phyloP scores from a whole-genome alignment of 2,797 vertebrate species.

The Sciurus vulgaris region DNA sequence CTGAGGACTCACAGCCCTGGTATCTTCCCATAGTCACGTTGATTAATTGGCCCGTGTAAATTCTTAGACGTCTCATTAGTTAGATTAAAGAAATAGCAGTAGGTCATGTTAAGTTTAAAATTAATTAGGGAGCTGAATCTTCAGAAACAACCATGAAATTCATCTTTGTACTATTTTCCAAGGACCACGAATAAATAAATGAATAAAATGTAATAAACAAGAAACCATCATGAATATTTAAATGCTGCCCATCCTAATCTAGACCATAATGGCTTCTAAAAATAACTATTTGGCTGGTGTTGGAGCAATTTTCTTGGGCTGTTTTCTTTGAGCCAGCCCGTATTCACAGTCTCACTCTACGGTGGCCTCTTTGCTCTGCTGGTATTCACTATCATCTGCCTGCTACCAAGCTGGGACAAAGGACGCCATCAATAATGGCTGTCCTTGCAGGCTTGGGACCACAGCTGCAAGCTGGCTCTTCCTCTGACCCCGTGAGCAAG shows the following conservation, averaged over 20 bases:
- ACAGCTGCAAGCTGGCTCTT: constrained; percentile 65
- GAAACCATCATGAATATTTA: constrained; percentile 23
- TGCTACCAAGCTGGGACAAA: constrained; percentile 26
- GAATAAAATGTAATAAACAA: constrained; percentile 19
- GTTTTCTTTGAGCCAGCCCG: neutral
- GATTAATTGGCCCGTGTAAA: constrained; percentile 68
- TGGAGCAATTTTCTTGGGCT: neutral
- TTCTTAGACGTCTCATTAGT: constrained; percentile 53
- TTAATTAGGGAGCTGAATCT: constrained; percentile 68
- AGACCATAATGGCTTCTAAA: neutral
- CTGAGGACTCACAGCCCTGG: neutral
- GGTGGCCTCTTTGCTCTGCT: neutral
- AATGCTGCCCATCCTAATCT: neutral
- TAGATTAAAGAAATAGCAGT: constrained; percentile 65
- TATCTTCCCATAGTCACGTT: neutral
- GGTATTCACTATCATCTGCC: neutral
- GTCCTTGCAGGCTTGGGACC: constrained; percentile 23
- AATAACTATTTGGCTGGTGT: neutral
- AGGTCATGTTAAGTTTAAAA: constrained; percentile 73
- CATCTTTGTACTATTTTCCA: constrained; percentile 63
- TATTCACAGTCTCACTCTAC: neutral
- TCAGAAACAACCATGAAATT: constrained; percentile 64
- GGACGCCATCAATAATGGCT: constrained; percentile 38
- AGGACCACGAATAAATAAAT: constrained; percentile 9
- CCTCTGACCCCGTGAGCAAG: constrained; percentile 25